Percentiles rank a stretch among this genome's conserved stretches.
phyloP scores from a whole-genome alignment of 2,888 invertebrate species.

The Eristalinus aeneus region DNA sequence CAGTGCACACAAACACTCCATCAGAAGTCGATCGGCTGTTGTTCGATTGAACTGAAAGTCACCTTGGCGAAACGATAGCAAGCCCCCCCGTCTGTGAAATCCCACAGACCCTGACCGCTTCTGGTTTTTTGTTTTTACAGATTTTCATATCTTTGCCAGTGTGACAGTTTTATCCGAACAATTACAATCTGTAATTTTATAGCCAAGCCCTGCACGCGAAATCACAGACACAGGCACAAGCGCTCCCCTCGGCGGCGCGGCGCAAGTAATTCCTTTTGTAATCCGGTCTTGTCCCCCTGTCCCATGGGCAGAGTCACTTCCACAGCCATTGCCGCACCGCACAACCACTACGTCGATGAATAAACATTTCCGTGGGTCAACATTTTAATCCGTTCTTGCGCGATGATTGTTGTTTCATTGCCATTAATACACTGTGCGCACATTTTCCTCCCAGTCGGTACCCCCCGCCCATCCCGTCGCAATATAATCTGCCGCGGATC shows the following conservation, averaged over 20 bases:
- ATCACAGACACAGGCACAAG: conserved; percentile 32
- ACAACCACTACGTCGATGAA: conserved; percentile 37
- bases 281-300: conserved; percentile 34
- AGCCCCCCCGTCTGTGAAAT: background rate
- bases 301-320: background rate
- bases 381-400: conserved; percentile 65
- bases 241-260: conserved; percentile 18
- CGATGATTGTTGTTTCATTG: conserved; percentile 66
- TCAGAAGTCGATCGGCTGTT: background rate
- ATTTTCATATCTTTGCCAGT: conserved; percentile 35
- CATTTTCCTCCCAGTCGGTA: conserved; percentile 1
- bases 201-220: background rate
- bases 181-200: conserved; percentile 52
- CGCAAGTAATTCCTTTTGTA: conserved; percentile 41
- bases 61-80: background rate
- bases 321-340: background rate
- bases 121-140: conserved; percentile 3
- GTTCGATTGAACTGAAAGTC: background rate
- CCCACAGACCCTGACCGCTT: background rate
- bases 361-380: conserved; percentile 67
- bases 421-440: conserved; percentile 50
- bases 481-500: conserved; percentile 57
- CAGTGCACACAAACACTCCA: background rate
- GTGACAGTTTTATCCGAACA: conserved; percentile 57
- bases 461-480: background rate